Evolutionary conservation across 2,888 invertebrate species (phyloP).

Genomic region (Drosophila maculinotata): DNA sequence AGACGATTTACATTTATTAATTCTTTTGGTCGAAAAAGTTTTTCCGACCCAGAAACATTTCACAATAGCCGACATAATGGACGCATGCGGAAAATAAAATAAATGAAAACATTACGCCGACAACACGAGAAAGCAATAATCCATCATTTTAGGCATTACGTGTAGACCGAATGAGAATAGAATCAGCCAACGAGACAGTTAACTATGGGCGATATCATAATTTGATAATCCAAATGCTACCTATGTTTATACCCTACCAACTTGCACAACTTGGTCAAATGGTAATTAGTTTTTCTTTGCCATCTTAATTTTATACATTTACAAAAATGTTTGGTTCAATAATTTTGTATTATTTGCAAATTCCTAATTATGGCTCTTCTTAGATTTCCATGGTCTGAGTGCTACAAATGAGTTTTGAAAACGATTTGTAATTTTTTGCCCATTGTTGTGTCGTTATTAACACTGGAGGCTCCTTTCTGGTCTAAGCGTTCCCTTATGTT

Average conservation of each 20-base stretch:
- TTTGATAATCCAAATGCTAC: background rate
- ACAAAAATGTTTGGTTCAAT: no score
- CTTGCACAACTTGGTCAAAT: no score
- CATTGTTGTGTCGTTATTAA: slow-evolving; percentile 23
- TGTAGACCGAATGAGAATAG: slow-evolving; percentile 36
- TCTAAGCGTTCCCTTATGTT: slow-evolving; percentile 42
- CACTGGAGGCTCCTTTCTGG: slow-evolving; percentile 10
- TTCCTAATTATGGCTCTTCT: no score
- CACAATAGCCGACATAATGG: slow-evolving; percentile 43
- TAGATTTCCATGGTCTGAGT: no score
- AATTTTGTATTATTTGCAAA: no score
- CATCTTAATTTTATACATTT: background rate
- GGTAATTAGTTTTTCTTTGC: no score
- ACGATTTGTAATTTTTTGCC: background rate
- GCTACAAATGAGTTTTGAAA: background rate
- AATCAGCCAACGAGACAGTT: slow-evolving; percentile 1
- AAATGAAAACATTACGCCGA: slow-evolving; percentile 38
- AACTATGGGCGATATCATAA: slow-evolving; percentile 15
- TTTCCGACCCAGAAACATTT: slow-evolving; percentile 23
- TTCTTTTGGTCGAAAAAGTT: slow-evolving; percentile 42
- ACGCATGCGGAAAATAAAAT: slow-evolving; percentile 29
- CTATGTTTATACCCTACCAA: no score
- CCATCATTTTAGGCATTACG: slow-evolving; percentile 59
- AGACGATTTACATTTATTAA: slow-evolving; percentile 69
- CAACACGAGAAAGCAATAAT: slow-evolving; percentile 58